A percentile compares a stretch with the other conserved stretches of the same genome.
Evolutionary conservation across 1,140 invertebrate genomes (phyloP).

Genomic region (Campoletis sonorensis): DNA sequence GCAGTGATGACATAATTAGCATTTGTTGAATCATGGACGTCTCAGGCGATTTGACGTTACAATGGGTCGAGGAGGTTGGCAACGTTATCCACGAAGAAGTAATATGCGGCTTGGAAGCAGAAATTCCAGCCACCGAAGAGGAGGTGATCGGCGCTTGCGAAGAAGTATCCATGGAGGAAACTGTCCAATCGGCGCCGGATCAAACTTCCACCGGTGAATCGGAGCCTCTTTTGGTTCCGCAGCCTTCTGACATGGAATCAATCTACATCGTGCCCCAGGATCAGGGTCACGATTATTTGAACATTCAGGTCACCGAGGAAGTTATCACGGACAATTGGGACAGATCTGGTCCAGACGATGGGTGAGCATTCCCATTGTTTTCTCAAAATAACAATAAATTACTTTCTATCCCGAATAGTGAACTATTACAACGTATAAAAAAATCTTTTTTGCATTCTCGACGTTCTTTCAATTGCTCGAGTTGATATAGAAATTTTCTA

Average conservation of each 20-base stretch:
- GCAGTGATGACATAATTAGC: constrained; percentile 64
- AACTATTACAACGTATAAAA: no score
- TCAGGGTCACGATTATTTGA: constrained; percentile 77
- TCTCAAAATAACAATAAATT: constrained; percentile 12
- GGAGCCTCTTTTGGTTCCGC: constrained; percentile 71
- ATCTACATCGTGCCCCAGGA: constrained; percentile 74
- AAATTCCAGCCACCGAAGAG: constrained; percentile 68
- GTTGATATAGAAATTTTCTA: no score
- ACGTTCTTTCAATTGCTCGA: no score
- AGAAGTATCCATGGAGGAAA: constrained; percentile 76
- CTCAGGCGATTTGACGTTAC: constrained; percentile 73
- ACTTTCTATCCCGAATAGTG: not conserved
- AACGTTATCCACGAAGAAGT: constrained; percentile 81
- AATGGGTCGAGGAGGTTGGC: constrained; percentile 78
- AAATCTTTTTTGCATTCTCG: no score
- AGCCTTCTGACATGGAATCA: constrained; percentile 72
- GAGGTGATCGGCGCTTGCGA: constrained; percentile 74
- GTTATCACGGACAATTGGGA: constrained; percentile 88
- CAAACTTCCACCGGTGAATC: constrained; percentile 69
- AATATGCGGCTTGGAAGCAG: constrained; percentile 79
- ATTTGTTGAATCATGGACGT: constrained; percentile 66
- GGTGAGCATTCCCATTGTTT: constrained; percentile 73
- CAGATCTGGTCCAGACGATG: constrained; percentile 82
- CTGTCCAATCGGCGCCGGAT: constrained; percentile 73
- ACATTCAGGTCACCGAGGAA: constrained; percentile 84